Percentiles rank a stretch among this genome's conserved stretches.
Conservation (phyloP, 2,888 invertebrate genomes). For the Mimumesa dahlbomi region DNA sequence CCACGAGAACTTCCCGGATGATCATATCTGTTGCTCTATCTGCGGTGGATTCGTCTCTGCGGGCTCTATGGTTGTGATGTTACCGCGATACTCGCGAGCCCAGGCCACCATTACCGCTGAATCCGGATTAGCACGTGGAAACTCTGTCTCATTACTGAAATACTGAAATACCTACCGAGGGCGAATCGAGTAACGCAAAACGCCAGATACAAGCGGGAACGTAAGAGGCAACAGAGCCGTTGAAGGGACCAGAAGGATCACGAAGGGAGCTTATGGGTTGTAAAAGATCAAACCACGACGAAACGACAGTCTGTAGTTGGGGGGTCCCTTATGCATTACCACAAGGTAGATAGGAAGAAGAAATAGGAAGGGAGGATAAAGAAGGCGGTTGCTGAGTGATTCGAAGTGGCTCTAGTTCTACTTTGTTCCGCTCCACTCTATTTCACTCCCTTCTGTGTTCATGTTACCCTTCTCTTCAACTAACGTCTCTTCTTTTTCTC, state of each 20-base stretch:
- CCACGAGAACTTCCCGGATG: conserved; percentile 33
- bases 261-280: conserved; percentile 34
- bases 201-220: conserved; percentile 11
- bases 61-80: conserved; percentile 60
- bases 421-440: conserved; percentile 41
- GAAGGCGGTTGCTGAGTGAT: conserved; percentile 63
- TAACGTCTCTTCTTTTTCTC: conserved; percentile 26
- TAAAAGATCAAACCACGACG: conserved; percentile 70
- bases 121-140: conserved; percentile 63
- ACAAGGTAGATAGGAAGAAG: conserved; percentile 41
- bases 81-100: conserved; percentile 53
- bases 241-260: background rate
- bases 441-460: conserved; percentile 35
- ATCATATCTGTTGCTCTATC: conserved; percentile 60
- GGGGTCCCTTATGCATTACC: conserved; percentile 64
- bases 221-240: conserved; percentile 2
- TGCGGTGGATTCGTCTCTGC: conserved; percentile 35
- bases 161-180: conserved; percentile 53
- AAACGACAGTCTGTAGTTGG: conserved; percentile 57
- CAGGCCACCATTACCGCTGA: conserved; percentile 27
- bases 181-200: conserved; percentile 39
- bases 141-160: conserved; percentile 66
- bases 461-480: conserved; percentile 35
- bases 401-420: conserved; percentile 60
- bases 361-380: conserved; percentile 43